A percentile compares a stretch with the other conserved stretches of the same genome.
Conservation (phyloP, 1,140 invertebrate genomes). For the Subanguina moxae region DNA sequence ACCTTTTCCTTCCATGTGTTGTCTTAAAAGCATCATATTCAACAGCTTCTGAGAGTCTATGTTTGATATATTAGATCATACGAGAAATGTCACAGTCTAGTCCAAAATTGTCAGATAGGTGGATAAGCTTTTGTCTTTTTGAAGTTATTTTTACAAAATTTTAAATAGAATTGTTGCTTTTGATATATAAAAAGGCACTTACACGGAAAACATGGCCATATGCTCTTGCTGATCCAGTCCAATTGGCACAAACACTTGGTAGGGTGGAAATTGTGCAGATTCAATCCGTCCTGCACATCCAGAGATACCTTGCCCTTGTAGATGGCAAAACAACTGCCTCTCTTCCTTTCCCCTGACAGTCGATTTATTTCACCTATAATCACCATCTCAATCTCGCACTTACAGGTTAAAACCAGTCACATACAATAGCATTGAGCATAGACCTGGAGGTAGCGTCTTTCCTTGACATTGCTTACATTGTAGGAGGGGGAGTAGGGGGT, state of each 20-base stretch:
- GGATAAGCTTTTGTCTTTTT: too few species aligned
- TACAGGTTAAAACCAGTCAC: too few species aligned
- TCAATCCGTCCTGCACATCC: conserved; percentile 26
- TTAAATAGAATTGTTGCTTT: too few species aligned
- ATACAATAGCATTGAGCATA: conserved; percentile 57
- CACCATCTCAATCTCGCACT: too few species aligned
- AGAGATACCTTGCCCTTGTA: conserved; percentile 53
- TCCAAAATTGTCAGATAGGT: too few species aligned
- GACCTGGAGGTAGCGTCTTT: conserved; percentile 50
- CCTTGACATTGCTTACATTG: not conserved
- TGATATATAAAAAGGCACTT: too few species aligned
- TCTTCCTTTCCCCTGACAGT: conserved; percentile 50
- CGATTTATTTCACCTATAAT: conserved; percentile 39
- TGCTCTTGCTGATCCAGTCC: conserved; percentile 46
- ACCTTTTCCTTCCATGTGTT: conserved; percentile 57
- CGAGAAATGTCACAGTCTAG: too few species aligned
- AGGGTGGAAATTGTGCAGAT: conserved; percentile 52
- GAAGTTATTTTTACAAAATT: too few species aligned
- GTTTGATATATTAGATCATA: too few species aligned
- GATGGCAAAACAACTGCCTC: conserved; percentile 53
- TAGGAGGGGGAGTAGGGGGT: not conserved
- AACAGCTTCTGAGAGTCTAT: not conserved
- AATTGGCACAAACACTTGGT: conserved; percentile 54
- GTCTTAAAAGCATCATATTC: conserved; percentile 38
- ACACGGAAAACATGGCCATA: conserved; percentile 59